Base-by-base conservation (phyloP, 2,888 invertebrate genomes). In the Eupithecia pulchellata region DNA sequence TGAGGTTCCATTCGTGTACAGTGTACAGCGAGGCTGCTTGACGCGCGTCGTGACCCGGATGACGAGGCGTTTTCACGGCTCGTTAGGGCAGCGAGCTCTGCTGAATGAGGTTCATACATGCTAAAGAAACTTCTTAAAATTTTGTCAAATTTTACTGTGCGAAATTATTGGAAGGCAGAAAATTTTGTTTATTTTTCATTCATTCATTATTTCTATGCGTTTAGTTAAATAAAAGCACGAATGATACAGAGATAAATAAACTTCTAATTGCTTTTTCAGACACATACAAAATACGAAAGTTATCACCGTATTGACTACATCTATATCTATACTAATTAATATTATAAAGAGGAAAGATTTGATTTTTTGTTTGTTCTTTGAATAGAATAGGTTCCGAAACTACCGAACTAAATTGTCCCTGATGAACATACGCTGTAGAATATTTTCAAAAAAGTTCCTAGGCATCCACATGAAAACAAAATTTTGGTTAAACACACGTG, bases 11-110 rank as follows among this genome's bases (percentile, higher is more conserved):
- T 64, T 69, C 61, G 67, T 67, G 42, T 60, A 66, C 61, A 55
- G 11, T 25, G 20, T 25, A 52, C 52, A 66, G 47, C 36, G 58
- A 42, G 42, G 55, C 61, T 62, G 47, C 65, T 71, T 60, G 58
- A 72, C 73, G 69, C 66, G 68, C 68, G 72, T 60, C 73, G 69
- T 73, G 77, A 78, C 74, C 71, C 61, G 64, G 67, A 75, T 73
- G 66, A 71, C 36, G 68, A 69, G 71, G 27, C 65, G 64, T 75
- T 70, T 69, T 29, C 69, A 72, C 64, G 68, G 69, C 66, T 75
- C 73, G 75, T 75, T 75, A 72, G 61, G 58, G 66, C 29, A 29
- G 57, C 52, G 63, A 72, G 57, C 29, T 63, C 58, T 65, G 17
- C 61, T 68, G 32, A 68, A 61, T 61, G 30, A 61, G 29, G 17